phyloP scores from a whole-genome alignment of 2,888 invertebrate species.

The Cheilosia soror region DNA sequence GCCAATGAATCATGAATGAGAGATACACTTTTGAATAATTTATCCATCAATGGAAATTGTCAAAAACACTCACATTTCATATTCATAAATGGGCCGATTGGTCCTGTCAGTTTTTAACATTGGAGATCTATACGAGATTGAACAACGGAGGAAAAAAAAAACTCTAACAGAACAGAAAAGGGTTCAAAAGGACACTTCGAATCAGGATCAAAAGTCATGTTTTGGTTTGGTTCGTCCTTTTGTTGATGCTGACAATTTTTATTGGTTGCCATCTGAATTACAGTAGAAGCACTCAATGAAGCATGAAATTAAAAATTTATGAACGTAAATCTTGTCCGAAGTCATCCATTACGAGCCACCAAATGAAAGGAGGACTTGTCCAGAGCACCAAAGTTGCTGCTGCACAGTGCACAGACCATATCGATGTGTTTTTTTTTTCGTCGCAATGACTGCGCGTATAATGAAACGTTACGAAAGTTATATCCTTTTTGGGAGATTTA shows the following conservation, averaged over 20 bases:
- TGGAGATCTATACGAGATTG: constrained; percentile 14
- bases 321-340: constrained; percentile 52
- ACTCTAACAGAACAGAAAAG: constrained; percentile 8
- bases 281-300: constrained; percentile 53
- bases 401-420: constrained; percentile 8
- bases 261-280: constrained; percentile 39
- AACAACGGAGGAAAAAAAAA: background rate
- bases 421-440: background rate
- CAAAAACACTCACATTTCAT: constrained; percentile 45
- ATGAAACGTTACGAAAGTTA: constrained; percentile 29
- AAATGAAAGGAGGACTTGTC: constrained; percentile 14
- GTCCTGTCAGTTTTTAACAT: constrained; percentile 26
- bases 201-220: constrained; percentile 44
- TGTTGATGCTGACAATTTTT: constrained; percentile 25
- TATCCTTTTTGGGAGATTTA: constrained; percentile 30
- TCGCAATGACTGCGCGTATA: constrained; percentile 11
- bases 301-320: constrained; percentile 61
- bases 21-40: constrained; percentile 27
- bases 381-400: constrained; percentile 3
- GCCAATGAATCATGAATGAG: constrained; percentile 44
- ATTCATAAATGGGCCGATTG: constrained; percentile 50
- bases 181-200: constrained; percentile 42
- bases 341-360: constrained; percentile 41
- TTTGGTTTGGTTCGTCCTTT: constrained; percentile 13
- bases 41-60: constrained; percentile 22